These are phyloP conservation scores for Phalacrocorax carbo DNA, from an alignment of 2,113 vertebrate species.

Conservation along the genomic window DNA sequence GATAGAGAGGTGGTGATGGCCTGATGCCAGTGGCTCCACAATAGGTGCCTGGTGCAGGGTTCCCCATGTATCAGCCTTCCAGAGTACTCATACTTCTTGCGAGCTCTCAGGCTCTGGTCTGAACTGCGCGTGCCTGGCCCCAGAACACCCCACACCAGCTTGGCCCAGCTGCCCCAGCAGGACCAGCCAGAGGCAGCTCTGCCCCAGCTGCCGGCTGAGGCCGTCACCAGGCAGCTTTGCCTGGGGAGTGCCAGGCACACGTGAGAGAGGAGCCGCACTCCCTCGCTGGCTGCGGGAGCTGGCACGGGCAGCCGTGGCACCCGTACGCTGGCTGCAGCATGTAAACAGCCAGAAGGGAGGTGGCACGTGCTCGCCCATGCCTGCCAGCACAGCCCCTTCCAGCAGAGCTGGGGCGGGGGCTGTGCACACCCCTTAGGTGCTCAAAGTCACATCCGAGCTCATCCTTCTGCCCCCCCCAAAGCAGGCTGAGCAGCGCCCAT, in stretches of 20 bases:
- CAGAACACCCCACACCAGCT: not conserved
- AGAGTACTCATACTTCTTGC: not conserved
- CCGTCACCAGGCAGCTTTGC: not conserved
- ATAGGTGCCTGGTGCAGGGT: not conserved
- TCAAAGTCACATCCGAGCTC: not conserved
- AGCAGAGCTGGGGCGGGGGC: not conserved
- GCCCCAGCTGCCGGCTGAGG: no score
- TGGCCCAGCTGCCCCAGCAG: not conserved
- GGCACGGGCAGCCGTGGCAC: not conserved
- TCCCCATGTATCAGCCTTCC: fast-evolving
- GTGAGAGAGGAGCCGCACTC: fast-evolving
- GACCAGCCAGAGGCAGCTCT: not conserved
- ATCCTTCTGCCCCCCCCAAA: not conserved
- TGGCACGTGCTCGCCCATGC: not conserved
- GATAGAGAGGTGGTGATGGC: not conserved
- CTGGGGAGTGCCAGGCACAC: not conserved
- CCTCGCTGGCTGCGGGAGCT: not conserved
- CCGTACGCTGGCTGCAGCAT: not conserved
- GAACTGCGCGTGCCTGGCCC: fast-evolving
- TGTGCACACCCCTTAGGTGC: not conserved
- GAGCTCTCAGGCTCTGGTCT: not conserved
- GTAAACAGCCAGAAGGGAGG: not conserved
- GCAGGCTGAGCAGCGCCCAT: not conserved
- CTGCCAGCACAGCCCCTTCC: not conserved
- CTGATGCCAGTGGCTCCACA: not conserved